Evolutionary conservation across 2,888 invertebrate genomes (phyloP), one percentile per base, ranked within the genome.

Genomic region (Drosophila vallismaia): DNA sequence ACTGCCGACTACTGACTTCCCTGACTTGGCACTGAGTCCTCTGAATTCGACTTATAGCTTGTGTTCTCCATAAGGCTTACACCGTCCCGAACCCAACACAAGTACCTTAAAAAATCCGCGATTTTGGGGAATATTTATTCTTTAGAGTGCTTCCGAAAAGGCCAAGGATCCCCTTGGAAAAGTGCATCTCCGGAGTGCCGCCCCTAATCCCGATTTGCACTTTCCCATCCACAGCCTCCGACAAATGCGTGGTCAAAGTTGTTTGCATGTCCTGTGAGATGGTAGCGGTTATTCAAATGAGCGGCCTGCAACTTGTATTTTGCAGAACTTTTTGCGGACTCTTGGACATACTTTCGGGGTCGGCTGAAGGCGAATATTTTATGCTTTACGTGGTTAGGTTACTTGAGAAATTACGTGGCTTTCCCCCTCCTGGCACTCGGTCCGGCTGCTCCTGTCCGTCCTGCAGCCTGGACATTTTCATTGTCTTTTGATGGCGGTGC

Each of bases 311-410:
- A 84, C 82, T 82, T 86, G 81, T 48, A n/a, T 52, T 69, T 52
- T 44, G 73, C 74, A 29, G 64, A 71, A 74, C 72, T 78, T 69
- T 71, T 73, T 75, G 71, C 46, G 76, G 85, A 82, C 77, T 81
- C 86, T 82, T 82, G 87, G 87, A 85, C 82, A 82, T 82, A 87
- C 14, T 42, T 42, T 76, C 73, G 67, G 53, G 54, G 51, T 31
- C 12, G 10, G 31, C 19, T 28, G 55, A 74, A 76, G 53, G 76
- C 58, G 86, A 82, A 84, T 84, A 88, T 88, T 88, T 84, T 84
- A 88, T 84, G 86, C 77, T 83, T 84, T 88, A 88, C 86, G 84
- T 88, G 88, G 84, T 84, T 86, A 76, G 86, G 88, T 88, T 81
- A 74, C 80, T 86, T 88, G 86, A 86, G 86, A 84, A 84, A 84